Evolutionary conservation across 1,140 invertebrate genomes (phyloP), one percentile per base, ranked within the genome.

Genomic region (Philaenus spumarius): DNA sequence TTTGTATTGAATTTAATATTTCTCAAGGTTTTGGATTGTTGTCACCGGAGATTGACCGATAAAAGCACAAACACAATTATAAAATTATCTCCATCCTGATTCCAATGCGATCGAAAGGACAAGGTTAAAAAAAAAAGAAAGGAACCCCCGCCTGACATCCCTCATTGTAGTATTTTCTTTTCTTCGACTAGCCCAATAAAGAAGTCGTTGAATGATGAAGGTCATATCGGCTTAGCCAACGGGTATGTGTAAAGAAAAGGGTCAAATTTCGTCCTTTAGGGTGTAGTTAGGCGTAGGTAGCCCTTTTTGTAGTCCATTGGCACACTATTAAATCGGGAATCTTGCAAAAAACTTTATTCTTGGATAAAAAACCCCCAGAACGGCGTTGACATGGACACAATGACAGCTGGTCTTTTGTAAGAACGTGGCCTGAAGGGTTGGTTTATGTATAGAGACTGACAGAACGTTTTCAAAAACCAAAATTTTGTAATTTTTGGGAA

Each of bases 241-340:
- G 47, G 12, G 23, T n/a, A 30, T 26, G 15, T n/a, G 9, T 30
- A 35, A 22, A 53, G 50, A 53, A 53, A 53, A 53, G 50, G 50
- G 50, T 53, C 50, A 53, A 53, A 53, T 53, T 22, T 53, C 50
- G 35, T 22, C 48, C 30, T 53, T 53, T 53, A 37, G 37, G 50
- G 34, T 19, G 50, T 53, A 53, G 50, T 53, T 53, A 53, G 30
- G 50, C 50, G 50, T 53, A 34, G 50, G 22, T 39, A 17, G 26
- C 30, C 22, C 20, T 50, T 50, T 50, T 26, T n/a, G 47, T 26
- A 23, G 30, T 39, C 50, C 37, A 53, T 53, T 53, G 50, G 50
- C 50, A 39, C 30, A 39, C 37, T 53, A 39, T 53, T 53, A 53
- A 53, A 39, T 7, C 34, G 17, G 30, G 34, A 47, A 47, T 19